A percentile compares a stretch with the other conserved stretches of the same genome.
phyloP scores from a whole-genome alignment of 1,140 invertebrate species.

The Drosophila albomicans region DNA sequence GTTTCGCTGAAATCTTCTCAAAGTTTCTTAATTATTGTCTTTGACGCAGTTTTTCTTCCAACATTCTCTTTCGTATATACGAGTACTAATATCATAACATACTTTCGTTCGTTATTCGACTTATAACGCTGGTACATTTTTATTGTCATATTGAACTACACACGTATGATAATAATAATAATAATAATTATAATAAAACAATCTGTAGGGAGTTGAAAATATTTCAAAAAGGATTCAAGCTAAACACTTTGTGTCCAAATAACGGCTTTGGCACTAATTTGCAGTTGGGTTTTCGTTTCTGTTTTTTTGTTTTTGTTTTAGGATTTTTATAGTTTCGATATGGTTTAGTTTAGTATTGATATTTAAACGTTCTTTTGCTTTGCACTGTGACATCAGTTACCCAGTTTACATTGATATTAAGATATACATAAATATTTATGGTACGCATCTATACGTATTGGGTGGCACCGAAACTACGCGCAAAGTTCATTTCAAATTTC shows the following conservation, averaged over 20 bases:
- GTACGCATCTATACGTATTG: conserved; percentile 35
- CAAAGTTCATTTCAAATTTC: conserved; percentile 25
- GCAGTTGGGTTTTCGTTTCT: conserved; percentile 30
- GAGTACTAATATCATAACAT: conserved; percentile 4
- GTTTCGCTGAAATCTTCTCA: conserved; percentile 50
- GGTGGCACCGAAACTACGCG: conserved; percentile 48
- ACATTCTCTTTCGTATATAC: conserved; percentile 14
- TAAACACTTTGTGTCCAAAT: too few relatives aligned
- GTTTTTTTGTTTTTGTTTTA: conserved; percentile 11
- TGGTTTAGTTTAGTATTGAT: conserved; percentile 60
- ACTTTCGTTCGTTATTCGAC: conserved; percentile 11
- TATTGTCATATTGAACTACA: conserved; percentile 41
- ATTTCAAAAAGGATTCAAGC: conserved; percentile 27
- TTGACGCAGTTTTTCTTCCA: conserved; percentile 67
- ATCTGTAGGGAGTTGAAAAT: conserved; percentile 38
- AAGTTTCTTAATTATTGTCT: conserved; percentile 71
- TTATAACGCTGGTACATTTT: conserved; percentile 10
- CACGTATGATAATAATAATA: conserved; percentile 4
- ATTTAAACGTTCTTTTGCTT: conserved; percentile 58
- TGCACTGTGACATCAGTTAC: conserved; percentile 77
- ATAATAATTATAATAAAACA: conserved; percentile 14
- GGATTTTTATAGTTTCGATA: conserved; percentile 44
- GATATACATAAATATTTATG: conserved; percentile 46
- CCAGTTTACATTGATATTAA: conserved; percentile 53
- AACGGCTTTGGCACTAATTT: conserved; percentile 70